Evolutionary conservation across 2,797 vertebrate species (phyloP), one percentile per base, ranked within the genome.

Genomic region (Agapornis canus): DNA sequence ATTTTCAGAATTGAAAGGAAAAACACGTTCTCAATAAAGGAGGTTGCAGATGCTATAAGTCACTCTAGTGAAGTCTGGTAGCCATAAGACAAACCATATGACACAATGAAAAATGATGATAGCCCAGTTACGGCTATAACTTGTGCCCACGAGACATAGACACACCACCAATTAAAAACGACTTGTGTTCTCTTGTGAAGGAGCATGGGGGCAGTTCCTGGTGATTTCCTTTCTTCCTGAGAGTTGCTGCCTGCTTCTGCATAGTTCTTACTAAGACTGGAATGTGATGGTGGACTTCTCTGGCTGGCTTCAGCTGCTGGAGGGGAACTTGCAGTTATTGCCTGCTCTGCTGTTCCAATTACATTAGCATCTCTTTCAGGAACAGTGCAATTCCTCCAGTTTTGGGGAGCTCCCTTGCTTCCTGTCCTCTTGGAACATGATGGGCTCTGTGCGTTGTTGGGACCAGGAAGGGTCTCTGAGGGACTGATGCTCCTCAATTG

Each of bases 51-150:
- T 0, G 98, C 97, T 3, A 97, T 73, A 48, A 98, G 92, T 98
- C 98, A 98, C 20, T 97, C 95, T 3, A 79, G 3, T 3, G 98
- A 98, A 16, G 90, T 97, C 5, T 96, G 60, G 3, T 96, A 97
- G 80, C 97, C 97, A 0, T 98, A 98, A 12, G 97, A 95, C 66
- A 98, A 87, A 5, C 98, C 98, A 0, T 98, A 98, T 10, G 97
- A 65, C 6, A 98, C 75, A 12, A 98, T 98, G 37, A 98, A 95
- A 83, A 96, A 95, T 1, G 97, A 96, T 1, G 97, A 97, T 5
- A 97, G 2, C 6, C 56, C 64, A 5, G 54, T 95, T 4, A 96
- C 75, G 32, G 8, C 11, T 13, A 95, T 69, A 63, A 98, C 82
- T 18, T 98, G 9, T 6, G 39, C 12, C 98, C 98, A 98, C 0